These are phyloP conservation scores for Andrena fulva DNA, from an alignment of 2,888 invertebrate genomes.

Conservation along the genomic window DNA sequence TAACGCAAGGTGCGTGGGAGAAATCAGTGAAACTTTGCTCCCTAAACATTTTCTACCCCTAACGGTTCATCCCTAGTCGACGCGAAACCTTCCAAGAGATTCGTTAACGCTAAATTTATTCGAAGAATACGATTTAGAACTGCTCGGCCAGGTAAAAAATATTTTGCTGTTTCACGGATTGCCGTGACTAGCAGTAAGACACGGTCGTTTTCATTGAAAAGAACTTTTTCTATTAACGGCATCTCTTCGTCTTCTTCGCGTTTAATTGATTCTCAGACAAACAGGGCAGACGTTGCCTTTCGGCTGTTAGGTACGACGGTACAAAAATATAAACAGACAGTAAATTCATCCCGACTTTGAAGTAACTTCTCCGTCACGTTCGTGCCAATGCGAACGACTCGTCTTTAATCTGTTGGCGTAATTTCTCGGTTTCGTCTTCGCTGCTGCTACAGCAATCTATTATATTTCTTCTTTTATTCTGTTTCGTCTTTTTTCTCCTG, in stretches of 20 bases:
- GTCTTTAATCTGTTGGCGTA: slow-evolving; percentile 74
- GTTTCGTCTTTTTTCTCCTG: slow-evolving; percentile 28
- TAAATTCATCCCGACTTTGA: background rate
- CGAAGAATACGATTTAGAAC: background rate
- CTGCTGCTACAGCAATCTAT: slow-evolving; percentile 69
- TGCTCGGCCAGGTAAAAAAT: background rate
- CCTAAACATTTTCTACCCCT: background rate
- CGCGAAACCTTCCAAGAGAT: background rate
- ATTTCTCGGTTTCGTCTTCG: slow-evolving; percentile 78
- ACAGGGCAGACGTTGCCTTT: too few species aligned
- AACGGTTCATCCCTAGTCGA: slow-evolving; percentile 10
- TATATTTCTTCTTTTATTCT: slow-evolving; percentile 54
- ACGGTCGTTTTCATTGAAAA: too few species aligned
- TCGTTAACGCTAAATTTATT: background rate
- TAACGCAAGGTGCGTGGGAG: background rate
- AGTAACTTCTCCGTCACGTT: background rate
- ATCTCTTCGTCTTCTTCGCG: too few species aligned
- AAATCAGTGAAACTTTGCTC: background rate
- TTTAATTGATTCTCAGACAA: too few species aligned
- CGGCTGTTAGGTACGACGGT: background rate
- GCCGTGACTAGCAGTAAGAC: background rate
- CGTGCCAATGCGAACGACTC: slow-evolving; percentile 63
- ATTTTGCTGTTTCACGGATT: background rate
- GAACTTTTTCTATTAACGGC: too few species aligned
- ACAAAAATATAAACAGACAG: background rate